Base-by-base conservation (phyloP, 2,797 vertebrate species). In the Scleropages formosus region DNA sequence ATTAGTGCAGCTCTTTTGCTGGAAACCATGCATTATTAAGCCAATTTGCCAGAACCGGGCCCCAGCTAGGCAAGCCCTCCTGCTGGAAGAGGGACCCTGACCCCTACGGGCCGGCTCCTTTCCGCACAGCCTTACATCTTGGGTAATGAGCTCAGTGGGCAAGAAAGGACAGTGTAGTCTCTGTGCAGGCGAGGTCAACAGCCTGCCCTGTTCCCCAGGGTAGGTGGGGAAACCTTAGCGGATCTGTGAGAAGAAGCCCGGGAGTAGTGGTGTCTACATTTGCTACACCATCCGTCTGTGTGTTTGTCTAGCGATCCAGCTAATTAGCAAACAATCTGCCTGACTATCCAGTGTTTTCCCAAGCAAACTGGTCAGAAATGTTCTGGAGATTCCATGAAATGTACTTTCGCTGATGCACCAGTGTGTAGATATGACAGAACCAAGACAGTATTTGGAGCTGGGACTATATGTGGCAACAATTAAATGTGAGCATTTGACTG, bases 21-120 rank as follows among this genome's bases (percentile, higher is more conserved):
- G 46, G 61, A 49, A 47, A 26, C 63, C 24, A 49, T 75, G 51
- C 15, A 76, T 63, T 75, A 63, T 72, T 75, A 51, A 53, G 58
- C 46, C 59, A 73, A 58, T 75, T 78, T 68, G 73, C 60, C 63
- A 51, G 22, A 20, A 16, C 24, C 15, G 63, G 22, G 62, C 26
- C 26, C 7, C 7, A 24, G 46, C 70, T 62, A 44, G 47, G 60
- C 26, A 46, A 75, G 18, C 22, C 24, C 63, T 69, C 68, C 46
- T 27, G 8, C n/a, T 77, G 75, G 61, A 79, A 69, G 70, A 63
- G 18, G 59, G 64, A 72, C 59, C 49, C 31, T 49, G 65, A 73
- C 20, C 64, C 44, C 26, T 49, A 13, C 60, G 11, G n/a, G 56
- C 22, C 39, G 59, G 62, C 60, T 56, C 26, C 24, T 47, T 11